Evolutionary conservation across 2,797 vertebrate genomes (phyloP), one percentile per base, ranked within the genome.

Genomic region (Diplodus sargus): DNA sequence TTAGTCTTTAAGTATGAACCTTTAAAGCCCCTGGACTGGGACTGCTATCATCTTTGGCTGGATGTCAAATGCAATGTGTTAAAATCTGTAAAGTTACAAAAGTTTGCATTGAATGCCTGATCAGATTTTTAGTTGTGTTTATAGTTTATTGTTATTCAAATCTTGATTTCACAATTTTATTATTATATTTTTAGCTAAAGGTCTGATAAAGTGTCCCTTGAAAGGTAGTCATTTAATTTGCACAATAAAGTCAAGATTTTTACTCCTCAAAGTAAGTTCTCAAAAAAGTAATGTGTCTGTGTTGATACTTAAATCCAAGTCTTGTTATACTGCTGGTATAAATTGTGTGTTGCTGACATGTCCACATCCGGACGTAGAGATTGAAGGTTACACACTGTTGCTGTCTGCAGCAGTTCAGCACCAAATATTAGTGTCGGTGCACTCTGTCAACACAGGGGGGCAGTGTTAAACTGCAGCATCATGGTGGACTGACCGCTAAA

Each of bases 401-500:
- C 15, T 53, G n/a, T 20, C 52, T 43, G n/a, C 17, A 54, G n/a
- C 39, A 72, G 45, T 61, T 4, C 0, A 67, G 16, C 23, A 5
- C n/a, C 3, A 45, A 3, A 13, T 42, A 16, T 45, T 59, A 13
- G 5, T 70, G 58, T 70, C 22, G 69, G 20, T 62, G 49, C 58
- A 39, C 14, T 43, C 17, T 8, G 16, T 78, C 18, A 71, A 73
- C 91, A 93, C 82, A 68, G 3, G 89, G 81, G 79, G 91, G 87
- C 88, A 87, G 71, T 86, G 64, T 84, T 73, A 51, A 39, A 23
- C 79, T 73, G 63, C 67, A 76, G 18, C 25, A 5, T 77, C 22
- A 51, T 25, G 15, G 1, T 39, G 17, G 23, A 39, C 25, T 5
- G 12, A 45, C 13, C 14, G 8, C 3, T 34, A 49, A 52, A 30